Evolutionary conservation across 2,888 invertebrate genomes (phyloP).

Genomic region (Torymus aiolomorphi): DNA sequence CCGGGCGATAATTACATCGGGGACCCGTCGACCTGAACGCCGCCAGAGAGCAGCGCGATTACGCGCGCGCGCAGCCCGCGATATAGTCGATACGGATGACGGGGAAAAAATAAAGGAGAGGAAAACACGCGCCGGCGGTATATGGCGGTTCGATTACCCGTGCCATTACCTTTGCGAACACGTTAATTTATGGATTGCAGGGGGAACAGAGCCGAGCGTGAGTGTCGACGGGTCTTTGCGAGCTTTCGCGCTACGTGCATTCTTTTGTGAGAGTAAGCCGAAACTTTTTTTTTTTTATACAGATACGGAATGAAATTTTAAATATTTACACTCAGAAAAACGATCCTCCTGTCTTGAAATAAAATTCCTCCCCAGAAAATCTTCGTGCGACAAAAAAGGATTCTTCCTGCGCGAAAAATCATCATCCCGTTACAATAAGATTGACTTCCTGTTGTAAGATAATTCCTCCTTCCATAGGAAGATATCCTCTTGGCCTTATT

Average conservation of each 20-base stretch:
- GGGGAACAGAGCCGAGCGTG: not conserved
- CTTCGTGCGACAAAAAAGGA: no score
- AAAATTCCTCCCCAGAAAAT: no score
- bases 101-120: slow-evolving; percentile 29
- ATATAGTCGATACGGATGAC: slow-evolving; percentile 23
- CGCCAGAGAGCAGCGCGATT: slow-evolving; percentile 55
- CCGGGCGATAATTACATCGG: slow-evolving; percentile 69
- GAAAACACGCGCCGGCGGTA: not conserved
- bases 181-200: slow-evolving; percentile 27
- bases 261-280: not conserved
- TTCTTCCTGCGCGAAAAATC: no score
- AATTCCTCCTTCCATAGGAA: no score
- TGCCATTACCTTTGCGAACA: slow-evolving; percentile 40
- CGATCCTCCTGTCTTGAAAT: no score
- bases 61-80: slow-evolving; percentile 46
- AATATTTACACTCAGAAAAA: no score
- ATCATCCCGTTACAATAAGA: no score
- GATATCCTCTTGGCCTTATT: no score
- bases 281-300: no score
- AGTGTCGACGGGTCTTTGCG: slow-evolving; percentile 6
- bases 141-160: slow-evolving; percentile 40
- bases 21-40: slow-evolving; percentile 55
- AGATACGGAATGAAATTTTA: no score
- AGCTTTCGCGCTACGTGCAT: not conserved
- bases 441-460: no score